Percentiles rank a stretch among this genome's conserved stretches.
phyloP scores from a whole-genome alignment of 2,888 invertebrate species.

The Eulithis testata region DNA sequence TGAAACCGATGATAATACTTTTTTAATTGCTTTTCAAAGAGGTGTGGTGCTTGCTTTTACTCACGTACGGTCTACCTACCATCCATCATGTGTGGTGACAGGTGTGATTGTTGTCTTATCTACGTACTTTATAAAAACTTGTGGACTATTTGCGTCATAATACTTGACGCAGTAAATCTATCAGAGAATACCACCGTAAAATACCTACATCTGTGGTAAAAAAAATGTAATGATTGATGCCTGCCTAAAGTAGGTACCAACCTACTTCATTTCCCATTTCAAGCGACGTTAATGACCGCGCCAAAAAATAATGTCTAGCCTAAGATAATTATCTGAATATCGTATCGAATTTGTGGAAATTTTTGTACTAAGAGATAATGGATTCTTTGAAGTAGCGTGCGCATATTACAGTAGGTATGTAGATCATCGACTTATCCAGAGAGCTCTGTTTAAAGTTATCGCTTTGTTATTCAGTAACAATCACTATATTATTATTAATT shows the following conservation, averaged over 20 bases:
- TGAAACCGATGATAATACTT: neutral
- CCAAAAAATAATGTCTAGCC: constrained; percentile 35
- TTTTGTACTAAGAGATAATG: constrained; percentile 28
- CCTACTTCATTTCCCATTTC: neutral
- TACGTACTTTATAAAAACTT: neutral
- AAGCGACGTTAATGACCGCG: constrained; percentile 23
- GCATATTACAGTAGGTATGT: neutral
- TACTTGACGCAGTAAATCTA: constrained; percentile 1
- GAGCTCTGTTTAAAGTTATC: constrained; percentile 19
- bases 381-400: constrained; percentile 23
- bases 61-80: neutral
- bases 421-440: constrained; percentile 7
- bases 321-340: constrained; percentile 29
- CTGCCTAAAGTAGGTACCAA: neutral
- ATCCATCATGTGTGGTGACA: constrained; percentile 1
- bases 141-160: constrained; percentile 2
- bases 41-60: constrained; percentile 4
- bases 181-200: neutral
- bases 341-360: constrained; percentile 36
- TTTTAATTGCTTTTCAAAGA: neutral
- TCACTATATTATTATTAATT: constrained; percentile 14
- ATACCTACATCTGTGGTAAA: neutral
- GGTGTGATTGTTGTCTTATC: neutral
- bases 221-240: constrained; percentile 6
- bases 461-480: constrained; percentile 20